Evolutionary conservation across 1,140 invertebrate genomes (phyloP), one percentile per base, ranked within the genome.

Genomic region (Cydia fagiglandana): DNA sequence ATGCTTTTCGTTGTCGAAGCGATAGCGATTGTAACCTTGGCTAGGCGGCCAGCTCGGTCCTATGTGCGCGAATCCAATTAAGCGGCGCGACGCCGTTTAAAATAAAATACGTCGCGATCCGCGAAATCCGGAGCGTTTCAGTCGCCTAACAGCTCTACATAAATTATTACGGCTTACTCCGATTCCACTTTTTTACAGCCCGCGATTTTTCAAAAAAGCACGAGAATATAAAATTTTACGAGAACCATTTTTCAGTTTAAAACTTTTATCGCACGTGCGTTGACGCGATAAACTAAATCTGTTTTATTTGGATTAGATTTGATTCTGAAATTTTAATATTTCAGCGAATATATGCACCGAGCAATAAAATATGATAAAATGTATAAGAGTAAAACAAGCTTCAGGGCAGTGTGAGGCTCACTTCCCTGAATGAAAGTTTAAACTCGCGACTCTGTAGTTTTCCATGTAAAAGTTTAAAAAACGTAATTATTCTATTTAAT

Each of bases 41-140:
- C n/a, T n/a, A n/a, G n/a, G n/a, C n/a, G n/a, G n/a, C n/a, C n/a
- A n/a, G n/a, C 56, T 20, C 9, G 56, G 56, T 4, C 34, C 38
- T n/a, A 70, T 38, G 34, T 68, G 30, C 56, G 15, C 34, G 30
- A 13, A 38, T 70, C 66, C 66, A 70, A 70, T 70, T 70, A 70
- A 70, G n/a, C 66, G 66, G 34, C 30, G 66, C 66, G 66, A 70
- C 66, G n/a, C 66, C 30, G 64, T 66, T 66, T 66, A 70, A 70
- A 70, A 70, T 70, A 70, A 70, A 70, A 70, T 38, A 38, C 66
- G 66, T 70, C 66, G 66, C 66, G 66, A 66, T 70, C 66, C 66
- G 34, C 66, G 30, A 70, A 70, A 70, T 70, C 66, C 66, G 15
- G 12, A 70, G 66, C 66, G 66, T 38, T 70, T 70, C 30, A 70